Conservation (phyloP, 2,797 vertebrate genomes). For the Hephaestus fuliginosus region DNA sequence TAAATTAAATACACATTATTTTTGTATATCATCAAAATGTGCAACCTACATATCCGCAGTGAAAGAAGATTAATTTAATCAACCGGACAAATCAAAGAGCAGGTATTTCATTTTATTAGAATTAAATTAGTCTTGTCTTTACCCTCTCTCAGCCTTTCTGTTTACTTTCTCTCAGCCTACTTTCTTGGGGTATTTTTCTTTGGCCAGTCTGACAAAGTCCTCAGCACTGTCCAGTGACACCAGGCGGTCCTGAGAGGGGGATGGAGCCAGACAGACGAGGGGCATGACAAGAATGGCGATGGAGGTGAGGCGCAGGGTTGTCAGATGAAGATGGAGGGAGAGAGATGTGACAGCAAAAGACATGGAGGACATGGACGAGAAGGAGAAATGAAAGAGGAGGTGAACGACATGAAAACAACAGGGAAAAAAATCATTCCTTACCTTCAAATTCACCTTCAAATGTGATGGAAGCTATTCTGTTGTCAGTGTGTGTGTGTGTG, state of each 20-base stretch:
- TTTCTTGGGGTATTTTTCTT: constrained; percentile 86
- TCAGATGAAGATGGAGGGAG: not conserved
- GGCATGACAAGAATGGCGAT: not conserved
- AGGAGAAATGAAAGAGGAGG: not conserved
- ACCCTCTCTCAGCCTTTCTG: not conserved
- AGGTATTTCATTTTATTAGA: not conserved
- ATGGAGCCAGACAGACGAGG: not conserved
- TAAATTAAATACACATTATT: not conserved
- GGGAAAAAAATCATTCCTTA: not conserved
- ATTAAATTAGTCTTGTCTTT: not conserved
- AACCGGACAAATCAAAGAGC: not conserved
- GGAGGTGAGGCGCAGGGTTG: not conserved
- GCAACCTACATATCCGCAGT: not conserved
- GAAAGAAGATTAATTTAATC: not conserved
- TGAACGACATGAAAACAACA: not conserved
- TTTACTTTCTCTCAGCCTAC: constrained; percentile 27
- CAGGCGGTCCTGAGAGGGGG: constrained; percentile 87
- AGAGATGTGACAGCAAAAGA: not conserved
- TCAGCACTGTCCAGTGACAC: constrained; percentile 92
- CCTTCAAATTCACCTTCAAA: not conserved
- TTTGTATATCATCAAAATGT: not conserved
- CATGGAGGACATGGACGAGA: not conserved
- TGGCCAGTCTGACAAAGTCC: constrained; percentile 90
- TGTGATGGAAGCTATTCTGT: not conserved
- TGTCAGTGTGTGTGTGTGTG: not conserved